Evolutionary conservation across 1,140 invertebrate genomes (phyloP).

Genomic region (Ips typographus): DNA sequence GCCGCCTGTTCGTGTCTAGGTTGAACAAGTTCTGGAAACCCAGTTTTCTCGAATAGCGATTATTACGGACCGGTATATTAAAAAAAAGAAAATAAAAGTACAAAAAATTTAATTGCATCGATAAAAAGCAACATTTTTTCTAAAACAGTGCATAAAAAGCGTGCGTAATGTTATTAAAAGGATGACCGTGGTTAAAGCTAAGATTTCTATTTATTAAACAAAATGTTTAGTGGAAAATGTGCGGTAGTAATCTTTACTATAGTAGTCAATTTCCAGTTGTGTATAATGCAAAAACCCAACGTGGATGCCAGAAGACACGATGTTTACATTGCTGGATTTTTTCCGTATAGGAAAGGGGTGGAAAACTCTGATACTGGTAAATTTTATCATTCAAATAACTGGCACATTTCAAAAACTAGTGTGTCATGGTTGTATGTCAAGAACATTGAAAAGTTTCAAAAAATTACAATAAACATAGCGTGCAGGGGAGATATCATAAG

Average conservation of each 20-base stretch:
- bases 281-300: constrained; percentile 57
- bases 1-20: constrained; percentile 12
- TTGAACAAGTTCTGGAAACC: constrained; percentile 22
- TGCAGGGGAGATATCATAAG: no score
- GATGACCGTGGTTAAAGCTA: background rate
- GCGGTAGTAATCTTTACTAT: constrained; percentile 18
- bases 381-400: no score
- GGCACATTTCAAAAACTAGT: no score
- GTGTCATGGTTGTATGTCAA: no score
- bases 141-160: no score
- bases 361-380: constrained; percentile 66
- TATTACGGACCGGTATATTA: background rate
- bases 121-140: no score
- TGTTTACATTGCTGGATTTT: constrained; percentile 90
- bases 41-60: constrained; percentile 15
- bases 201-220: background rate
- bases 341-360: constrained; percentile 79
- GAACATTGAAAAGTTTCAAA: no score
- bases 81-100: no score
- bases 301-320: constrained; percentile 62
- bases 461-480: no score
- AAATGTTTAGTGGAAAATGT: constrained; percentile 22
- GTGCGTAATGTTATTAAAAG: background rate
- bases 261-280: constrained; percentile 29
- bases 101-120: no score